Base-by-base conservation (phyloP, 2,113 vertebrate species). In the Perca schrenkii region DNA sequence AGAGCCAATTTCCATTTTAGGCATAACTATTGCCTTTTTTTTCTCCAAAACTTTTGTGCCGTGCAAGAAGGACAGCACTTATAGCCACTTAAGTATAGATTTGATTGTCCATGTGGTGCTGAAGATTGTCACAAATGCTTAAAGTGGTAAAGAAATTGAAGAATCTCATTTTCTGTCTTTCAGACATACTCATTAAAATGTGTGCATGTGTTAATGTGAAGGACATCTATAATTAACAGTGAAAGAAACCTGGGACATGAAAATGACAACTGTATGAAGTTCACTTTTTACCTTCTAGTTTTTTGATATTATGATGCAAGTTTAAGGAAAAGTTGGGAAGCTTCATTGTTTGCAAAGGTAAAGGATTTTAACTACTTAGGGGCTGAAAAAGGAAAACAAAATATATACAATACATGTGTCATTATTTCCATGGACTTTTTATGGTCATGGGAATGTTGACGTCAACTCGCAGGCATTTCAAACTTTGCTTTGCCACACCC, bases 1-100 rank as follows among this genome's bases (percentile, higher is more conserved):
- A 82, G 66, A 82, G 68, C 78, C 83, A 21, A 88, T 88, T 88
- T 89, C 83, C 80, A 82, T 71, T 80, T 80, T 22, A 62, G 67
- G 25, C 47, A 43, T 13, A 77, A 83, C 16, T 76, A 25, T 50
- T 79, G 15, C 76, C 28, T 16, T 46, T n/a, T 43, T 40, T 65
- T 2, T 31, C 25, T n/a, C 14, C 3, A 8, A 52, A 78, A 62
- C 34, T n/a, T 67, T 68, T 72, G 68, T 63, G 47, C 56, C 56
- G 71, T 54, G 15, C 53, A 43, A 77, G 21, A 79, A 82, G 58
- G 72, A 47, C 46, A 56, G 72, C 80, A 72, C 78, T 86, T 54
- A 43, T 2, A 60, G 53, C 77, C 79, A 77, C 79, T 86, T 62
- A 66, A 36, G 67, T 49, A 19, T 21, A 52, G 60, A 75, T 81